A percentile compares a stretch with the other conserved stretches of the same genome.
phyloP scores from a whole-genome alignment of 2,797 vertebrate species.

The Remorina albescens region DNA sequence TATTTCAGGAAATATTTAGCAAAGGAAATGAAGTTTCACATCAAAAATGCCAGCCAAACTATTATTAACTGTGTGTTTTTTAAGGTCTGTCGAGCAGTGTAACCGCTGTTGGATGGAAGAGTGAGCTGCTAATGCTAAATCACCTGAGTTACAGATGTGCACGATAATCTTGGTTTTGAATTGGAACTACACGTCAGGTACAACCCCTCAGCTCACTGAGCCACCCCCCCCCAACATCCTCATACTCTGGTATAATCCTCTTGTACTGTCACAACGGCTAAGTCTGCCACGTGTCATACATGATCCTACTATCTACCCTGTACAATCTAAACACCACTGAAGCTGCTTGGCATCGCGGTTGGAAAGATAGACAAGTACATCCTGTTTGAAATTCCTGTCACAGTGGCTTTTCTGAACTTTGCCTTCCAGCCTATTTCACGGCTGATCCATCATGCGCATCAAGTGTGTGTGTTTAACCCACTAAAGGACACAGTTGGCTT shows the following conservation, averaged over 20 bases:
- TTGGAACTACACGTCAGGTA: slow-evolving; percentile 22
- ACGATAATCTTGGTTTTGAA: slow-evolving; percentile 54
- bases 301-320: slow-evolving; percentile 58
- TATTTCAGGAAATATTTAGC: background rate
- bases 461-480: slow-evolving; percentile 74
- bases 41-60: background rate
- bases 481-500: slow-evolving; percentile 70
- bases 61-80: background rate
- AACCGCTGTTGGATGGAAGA: background rate
- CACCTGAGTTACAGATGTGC: slow-evolving; percentile 31
- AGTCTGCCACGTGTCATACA: slow-evolving; percentile 62
- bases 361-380: slow-evolving; percentile 56
- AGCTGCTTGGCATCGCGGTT: slow-evolving; percentile 55
- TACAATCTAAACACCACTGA: slow-evolving; percentile 47
- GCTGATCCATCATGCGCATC: slow-evolving; percentile 72
- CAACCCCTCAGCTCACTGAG: slow-evolving; percentile 40
- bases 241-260: slow-evolving; percentile 52
- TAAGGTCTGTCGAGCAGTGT: background rate
- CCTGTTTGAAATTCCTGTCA: slow-evolving; percentile 72
- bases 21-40: slow-evolving; percentile 13
- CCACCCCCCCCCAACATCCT: slow-evolving; percentile 38
- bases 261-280: slow-evolving; percentile 55
- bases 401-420: slow-evolving; percentile 60
- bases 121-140: background rate
- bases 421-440: slow-evolving; percentile 72